phyloP scores from a whole-genome alignment of 2,888 invertebrate species.

The Tetropium fuscum region DNA sequence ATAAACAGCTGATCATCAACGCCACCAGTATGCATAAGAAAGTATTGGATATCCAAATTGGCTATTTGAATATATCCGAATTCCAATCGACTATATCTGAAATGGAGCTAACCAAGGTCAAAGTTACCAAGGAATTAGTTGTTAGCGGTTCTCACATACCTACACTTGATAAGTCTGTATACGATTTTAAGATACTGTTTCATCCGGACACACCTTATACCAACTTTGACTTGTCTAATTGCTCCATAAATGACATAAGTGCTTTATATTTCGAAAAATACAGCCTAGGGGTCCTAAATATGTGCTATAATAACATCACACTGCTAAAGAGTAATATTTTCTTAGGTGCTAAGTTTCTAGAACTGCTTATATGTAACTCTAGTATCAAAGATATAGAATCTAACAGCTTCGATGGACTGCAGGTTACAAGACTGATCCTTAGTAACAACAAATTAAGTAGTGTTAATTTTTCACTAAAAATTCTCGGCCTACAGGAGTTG shows the following conservation, averaged over 20 bases:
- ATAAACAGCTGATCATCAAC: slow-evolving; percentile 19
- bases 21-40: slow-evolving; percentile 28
- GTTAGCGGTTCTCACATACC: slow-evolving; percentile 23
- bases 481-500: slow-evolving; percentile 10
- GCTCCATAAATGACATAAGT: slow-evolving; percentile 28
- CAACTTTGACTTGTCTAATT: slow-evolving; percentile 33
- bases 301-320: slow-evolving; percentile 32
- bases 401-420: slow-evolving; percentile 12
- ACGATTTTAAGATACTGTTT: slow-evolving; percentile 34
- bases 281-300: slow-evolving; percentile 30
- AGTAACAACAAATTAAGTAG: slow-evolving; percentile 23
- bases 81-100: slow-evolving; percentile 23
- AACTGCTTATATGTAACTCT: slow-evolving; percentile 33
- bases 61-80: slow-evolving; percentile 27
- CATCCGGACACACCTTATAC: slow-evolving; percentile 25
- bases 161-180: slow-evolving; percentile 23
- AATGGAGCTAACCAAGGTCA: slow-evolving; percentile 23
- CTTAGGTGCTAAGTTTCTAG: slow-evolving; percentile 29
- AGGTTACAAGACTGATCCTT: slow-evolving; percentile 26
- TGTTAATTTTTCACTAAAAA: slow-evolving; percentile 8
- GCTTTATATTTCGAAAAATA: slow-evolving; percentile 32
- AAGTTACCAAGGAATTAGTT: slow-evolving; percentile 24
- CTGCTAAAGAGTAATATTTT: slow-evolving; percentile 20
- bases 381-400: slow-evolving; percentile 20
- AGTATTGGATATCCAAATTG: slow-evolving; percentile 23